Conservation (phyloP, 30 jellyfish, hydroid and myxozoan species). For the Rhopilema esculentum region DNA sequence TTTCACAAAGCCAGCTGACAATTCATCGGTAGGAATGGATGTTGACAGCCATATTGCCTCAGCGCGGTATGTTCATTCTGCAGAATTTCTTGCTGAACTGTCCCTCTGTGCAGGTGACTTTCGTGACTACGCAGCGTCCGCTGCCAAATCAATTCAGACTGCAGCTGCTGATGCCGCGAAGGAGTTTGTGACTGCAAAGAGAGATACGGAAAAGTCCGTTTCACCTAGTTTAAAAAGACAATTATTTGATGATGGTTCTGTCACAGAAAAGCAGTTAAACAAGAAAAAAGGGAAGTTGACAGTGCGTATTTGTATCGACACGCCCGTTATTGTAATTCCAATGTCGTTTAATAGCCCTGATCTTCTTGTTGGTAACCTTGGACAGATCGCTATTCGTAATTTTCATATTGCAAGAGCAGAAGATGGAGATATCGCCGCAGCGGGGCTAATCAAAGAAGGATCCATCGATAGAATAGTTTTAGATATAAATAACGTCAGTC, state of each 20-base stretch:
- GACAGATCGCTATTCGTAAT: slow-evolving; percentile 83
- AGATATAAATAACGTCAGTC: slow-evolving; percentile 69
- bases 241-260: background rate
- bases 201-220: slow-evolving; percentile 7
- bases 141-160: slow-evolving; percentile 85
- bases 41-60: slow-evolving; percentile 87
- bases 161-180: slow-evolving; percentile 99
- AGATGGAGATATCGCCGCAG: background rate
- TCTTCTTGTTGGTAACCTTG: slow-evolving; percentile 85
- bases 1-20: slow-evolving; percentile 21
- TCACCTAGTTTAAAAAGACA: background rate
- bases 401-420: slow-evolving; percentile 29
- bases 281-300: background rate
- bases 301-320: slow-evolving; percentile 47
- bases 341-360: slow-evolving; percentile 70
- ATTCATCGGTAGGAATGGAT: background rate
- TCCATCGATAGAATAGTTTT: slow-evolving; percentile 75
- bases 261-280: slow-evolving; percentile 4
- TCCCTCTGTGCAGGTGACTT: slow-evolving; percentile 92
- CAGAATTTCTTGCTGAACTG: slow-evolving; percentile 80
- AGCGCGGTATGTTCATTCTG: slow-evolving; percentile 84
- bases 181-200: slow-evolving; percentile 74
- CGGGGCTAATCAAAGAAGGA: slow-evolving; percentile 11
- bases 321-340: slow-evolving; percentile 96
- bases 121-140: slow-evolving; percentile 80